Evolutionary conservation across 2,797 vertebrate genomes (phyloP), one percentile per base, ranked within the genome.

Genomic region (Sciurus carolinensis): DNA sequence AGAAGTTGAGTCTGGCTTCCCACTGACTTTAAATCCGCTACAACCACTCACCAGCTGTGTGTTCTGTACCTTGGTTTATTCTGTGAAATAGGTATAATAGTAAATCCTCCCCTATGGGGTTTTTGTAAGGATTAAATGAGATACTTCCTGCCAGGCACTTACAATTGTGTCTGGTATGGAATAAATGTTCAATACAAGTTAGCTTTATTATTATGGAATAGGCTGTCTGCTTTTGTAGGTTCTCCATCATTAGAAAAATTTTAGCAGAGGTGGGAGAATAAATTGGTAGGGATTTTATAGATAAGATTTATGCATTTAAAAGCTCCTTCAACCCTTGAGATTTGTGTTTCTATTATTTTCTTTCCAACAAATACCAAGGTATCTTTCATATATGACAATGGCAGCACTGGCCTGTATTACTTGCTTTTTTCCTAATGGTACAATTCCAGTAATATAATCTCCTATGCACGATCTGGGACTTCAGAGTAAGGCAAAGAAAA

Each of bases 111-210:
- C 90, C 66, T 64, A 80, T 15, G 4, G 66, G 52, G 91, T 76
- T 80, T 96, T 95, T 93, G 69, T 73, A 36, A 91, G 69, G 52
- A 89, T 94, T 94, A 94, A 95, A 94, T 95, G 95, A 97, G 95
- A 95, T 96, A 80, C 69, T 95, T 94, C 96, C 95, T 33, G 71
- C 88, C 1, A 50, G 54, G 94, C 77, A 83, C 75, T 79, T 91
- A 83, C 79, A 80, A 24, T 89, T 50, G 59, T 81, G 54, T 77
- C 85, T 26, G 26, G 77, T 18, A 24, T 82, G 79, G 85, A 94
- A 77, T 88, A 71, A 71, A 82, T 1, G 11, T 90, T 85, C 26
- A 36, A 13, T 80, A 57, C 71, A 87, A 84, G 47, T 81, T 83
- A 24, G 62, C 30, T 79, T 90, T 88, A 22, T 84, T 76, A 50